Evolutionary conservation across 2,888 invertebrate genomes (phyloP).

Genomic region (Myopa tessellatipennis): DNA sequence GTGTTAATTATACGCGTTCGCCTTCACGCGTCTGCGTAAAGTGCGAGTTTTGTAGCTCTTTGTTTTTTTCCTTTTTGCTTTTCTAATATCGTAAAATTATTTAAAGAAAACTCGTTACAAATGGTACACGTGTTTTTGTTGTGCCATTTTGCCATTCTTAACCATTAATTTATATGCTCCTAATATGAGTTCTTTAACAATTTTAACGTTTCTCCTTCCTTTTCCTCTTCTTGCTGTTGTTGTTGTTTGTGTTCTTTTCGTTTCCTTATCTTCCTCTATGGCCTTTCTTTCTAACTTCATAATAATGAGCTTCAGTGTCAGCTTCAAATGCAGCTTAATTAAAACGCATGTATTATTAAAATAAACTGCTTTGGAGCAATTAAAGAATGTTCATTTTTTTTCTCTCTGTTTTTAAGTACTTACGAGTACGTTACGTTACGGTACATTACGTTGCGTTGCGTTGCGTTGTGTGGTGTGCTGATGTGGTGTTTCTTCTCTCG

Average conservation of each 20-base stretch:
- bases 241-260: neutral
- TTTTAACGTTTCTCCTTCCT: neutral
- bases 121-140: too few relatives aligned
- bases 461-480: constrained; percentile 4
- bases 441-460: neutral
- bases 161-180: neutral
- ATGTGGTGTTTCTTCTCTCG: neutral
- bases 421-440: neutral
- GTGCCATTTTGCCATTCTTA: too few relatives aligned
- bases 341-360: constrained; percentile 19
- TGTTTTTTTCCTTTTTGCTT: too few relatives aligned
- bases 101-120: too few relatives aligned
- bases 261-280: neutral
- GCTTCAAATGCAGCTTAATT: constrained; percentile 1
- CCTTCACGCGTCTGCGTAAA: too few relatives aligned
- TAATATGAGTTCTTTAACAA: neutral
- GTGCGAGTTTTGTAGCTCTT: too few relatives aligned
- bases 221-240: neutral
- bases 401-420: neutral
- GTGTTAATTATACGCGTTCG: too few relatives aligned
- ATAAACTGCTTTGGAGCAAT: constrained; percentile 9
- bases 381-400: constrained; percentile 5
- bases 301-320: too few relatives aligned
- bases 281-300: neutral
- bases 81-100: too few relatives aligned